Evolutionary conservation across 2,888 invertebrate genomes (phyloP).

Genomic region (Corbicula japonica): DNA sequence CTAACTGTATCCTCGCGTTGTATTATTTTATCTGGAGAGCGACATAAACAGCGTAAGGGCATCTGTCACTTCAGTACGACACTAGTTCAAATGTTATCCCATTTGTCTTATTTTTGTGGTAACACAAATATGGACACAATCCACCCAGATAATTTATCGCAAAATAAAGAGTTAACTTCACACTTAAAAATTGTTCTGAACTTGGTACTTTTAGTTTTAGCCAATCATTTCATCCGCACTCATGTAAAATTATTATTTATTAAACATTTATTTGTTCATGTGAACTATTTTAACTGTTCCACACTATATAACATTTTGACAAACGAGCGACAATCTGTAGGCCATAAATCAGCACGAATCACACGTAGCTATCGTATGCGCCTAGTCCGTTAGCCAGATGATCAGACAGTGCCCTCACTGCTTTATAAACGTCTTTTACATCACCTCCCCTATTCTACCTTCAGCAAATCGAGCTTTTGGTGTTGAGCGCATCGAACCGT

Average conservation of each 20-base stretch:
- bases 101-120: slow-evolving; percentile 40
- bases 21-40: too few species aligned
- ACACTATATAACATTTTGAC: too few species aligned
- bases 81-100: slow-evolving; percentile 39
- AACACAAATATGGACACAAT: slow-evolving; percentile 37
- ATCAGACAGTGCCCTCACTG: slow-evolving; percentile 7
- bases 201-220: too few species aligned
- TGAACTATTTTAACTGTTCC: too few species aligned
- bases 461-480: not conserved
- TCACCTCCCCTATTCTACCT: slow-evolving; percentile 14
- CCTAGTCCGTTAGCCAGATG: slow-evolving; percentile 15
- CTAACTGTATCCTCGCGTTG: slow-evolving; percentile 18
- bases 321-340: slow-evolving; percentile 6
- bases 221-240: too few species aligned
- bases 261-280: too few species aligned
- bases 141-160: slow-evolving; percentile 35
- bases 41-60: too few species aligned
- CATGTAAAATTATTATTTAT: too few species aligned
- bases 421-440: slow-evolving; percentile 1
- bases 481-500: slow-evolving; percentile 28
- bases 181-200: too few species aligned
- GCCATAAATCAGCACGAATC: slow-evolving; percentile 34
- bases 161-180: not conserved
- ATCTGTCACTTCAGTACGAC: slow-evolving; percentile 21
- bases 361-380: slow-evolving; percentile 20